Base-by-base conservation (phyloP, 2,113 vertebrate species). In the Entomyzon cyanotis region DNA sequence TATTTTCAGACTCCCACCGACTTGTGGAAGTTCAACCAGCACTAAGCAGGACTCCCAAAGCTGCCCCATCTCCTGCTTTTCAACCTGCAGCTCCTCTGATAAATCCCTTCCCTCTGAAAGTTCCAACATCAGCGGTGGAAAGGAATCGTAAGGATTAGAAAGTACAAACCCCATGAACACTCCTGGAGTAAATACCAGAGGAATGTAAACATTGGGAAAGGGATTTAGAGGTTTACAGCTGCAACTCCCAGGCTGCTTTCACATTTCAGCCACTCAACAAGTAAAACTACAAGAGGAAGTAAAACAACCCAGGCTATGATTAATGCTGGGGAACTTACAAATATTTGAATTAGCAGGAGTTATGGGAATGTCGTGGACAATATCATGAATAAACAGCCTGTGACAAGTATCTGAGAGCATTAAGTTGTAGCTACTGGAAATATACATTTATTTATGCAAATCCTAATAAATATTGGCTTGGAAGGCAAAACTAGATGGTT, bases 121-220 rank as follows among this genome's bases (percentile, higher is more conserved):
- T 18, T 42, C 46, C 56, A 9, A 10, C 9, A 4, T 1, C 2
- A 0, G 31, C 0, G 20, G 11, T 4, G 28, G 39, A 16, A 64
- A 44, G 62, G 71, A 75, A 39, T 7, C 3, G 9, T 1, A 12
- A 67, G 64, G 62, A 50, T 4, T 4, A 22, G 15, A 37, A 59
- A 58, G 53, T 76, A 60, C 5, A 30, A 78, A 82, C 53, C 8
- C 76, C 68, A 31, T 1, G 42, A 81, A 53, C 15, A 46, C 49
- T 63, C 42, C 9, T 6, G 5, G 27, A 41, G 41, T 5, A 75
- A 92, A 82, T 1, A 13, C 3, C 64, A 17, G 41, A 8, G 50
- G 15, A 49, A 60, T 44, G 35, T 5, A 35, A 92, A 79, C 37
- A 42, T 35, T 86, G 69, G 76, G 75, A 60, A 64, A 85, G 62